Evolutionary conservation across 2,113 vertebrate species (phyloP).

Genomic region (Heterochromis multidens): DNA sequence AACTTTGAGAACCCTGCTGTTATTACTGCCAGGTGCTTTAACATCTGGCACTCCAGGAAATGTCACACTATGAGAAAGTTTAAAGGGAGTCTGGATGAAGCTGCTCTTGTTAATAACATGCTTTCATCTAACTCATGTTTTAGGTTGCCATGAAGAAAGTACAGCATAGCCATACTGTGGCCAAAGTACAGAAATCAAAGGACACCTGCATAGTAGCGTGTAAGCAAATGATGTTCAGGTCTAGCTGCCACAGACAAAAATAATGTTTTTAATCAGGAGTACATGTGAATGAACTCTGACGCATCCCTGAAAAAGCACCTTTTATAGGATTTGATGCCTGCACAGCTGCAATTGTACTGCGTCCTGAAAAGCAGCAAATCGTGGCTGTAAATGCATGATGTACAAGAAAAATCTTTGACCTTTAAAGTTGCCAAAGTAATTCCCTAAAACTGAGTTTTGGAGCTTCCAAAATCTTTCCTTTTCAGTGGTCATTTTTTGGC

Average conservation of each 20-base stretch:
- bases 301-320: constrained; percentile 35
- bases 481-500: not conserved
- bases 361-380: not conserved
- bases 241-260: not conserved
- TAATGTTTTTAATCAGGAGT: constrained; percentile 42
- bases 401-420: constrained; percentile 38
- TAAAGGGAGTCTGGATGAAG: constrained; percentile 42
- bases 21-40: constrained; percentile 54
- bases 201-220: constrained; percentile 59
- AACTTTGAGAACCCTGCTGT: constrained; percentile 9
- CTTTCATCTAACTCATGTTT: constrained; percentile 46
- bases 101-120: constrained; percentile 34
- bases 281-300: not conserved
- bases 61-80: constrained; percentile 18
- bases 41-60: constrained; percentile 65
- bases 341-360: not conserved
- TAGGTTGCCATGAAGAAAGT: constrained; percentile 29
- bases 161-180: not conserved
- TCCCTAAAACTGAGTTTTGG: not conserved
- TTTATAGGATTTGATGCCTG: not conserved
- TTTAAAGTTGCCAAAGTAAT: constrained; percentile 46
- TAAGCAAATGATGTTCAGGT: constrained; percentile 42
- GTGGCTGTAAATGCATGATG: not conserved
- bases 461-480: not conserved
- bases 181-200: constrained; percentile 48